Evolutionary conservation across 2,797 vertebrate genomes (phyloP).

Genomic region (Acanthiza pusilla): DNA sequence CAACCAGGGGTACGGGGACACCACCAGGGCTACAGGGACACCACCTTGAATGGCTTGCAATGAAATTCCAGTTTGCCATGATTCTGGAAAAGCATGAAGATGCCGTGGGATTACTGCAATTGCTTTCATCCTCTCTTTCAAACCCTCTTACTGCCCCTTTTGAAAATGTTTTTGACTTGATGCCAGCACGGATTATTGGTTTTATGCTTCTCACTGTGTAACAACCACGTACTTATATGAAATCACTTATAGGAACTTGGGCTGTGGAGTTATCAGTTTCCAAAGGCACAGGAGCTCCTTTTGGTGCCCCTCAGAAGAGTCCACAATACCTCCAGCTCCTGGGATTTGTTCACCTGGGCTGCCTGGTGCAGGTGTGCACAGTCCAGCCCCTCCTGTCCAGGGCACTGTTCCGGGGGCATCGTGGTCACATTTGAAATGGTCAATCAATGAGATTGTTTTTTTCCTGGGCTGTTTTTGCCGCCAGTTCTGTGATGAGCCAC

Average conservation of each 20-base stretch:
- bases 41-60: neutral
- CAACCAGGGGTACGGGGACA: too few relatives aligned
- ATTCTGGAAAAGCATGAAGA: neutral
- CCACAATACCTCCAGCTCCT: neutral
- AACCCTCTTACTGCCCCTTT: neutral
- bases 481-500: neutral
- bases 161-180: neutral
- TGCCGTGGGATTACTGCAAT: neutral
- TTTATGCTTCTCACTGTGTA: neutral
- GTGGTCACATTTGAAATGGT: accelerated
- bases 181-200: neutral
- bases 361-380: neutral
- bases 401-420: neutral
- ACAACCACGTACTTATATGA: accelerated
- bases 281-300: neutral
- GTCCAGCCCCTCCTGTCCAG: neutral
- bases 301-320: neutral
- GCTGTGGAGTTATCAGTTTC: neutral
- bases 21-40: neutral
- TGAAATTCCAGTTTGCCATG: neutral
- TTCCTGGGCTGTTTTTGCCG: neutral
- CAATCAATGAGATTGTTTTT: accelerated
- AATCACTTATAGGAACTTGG: neutral
- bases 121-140: neutral
- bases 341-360: neutral